These are phyloP conservation scores for Cephalotes varians DNA, from an alignment of 2,888 invertebrate species.

Conservation along the genomic window DNA sequence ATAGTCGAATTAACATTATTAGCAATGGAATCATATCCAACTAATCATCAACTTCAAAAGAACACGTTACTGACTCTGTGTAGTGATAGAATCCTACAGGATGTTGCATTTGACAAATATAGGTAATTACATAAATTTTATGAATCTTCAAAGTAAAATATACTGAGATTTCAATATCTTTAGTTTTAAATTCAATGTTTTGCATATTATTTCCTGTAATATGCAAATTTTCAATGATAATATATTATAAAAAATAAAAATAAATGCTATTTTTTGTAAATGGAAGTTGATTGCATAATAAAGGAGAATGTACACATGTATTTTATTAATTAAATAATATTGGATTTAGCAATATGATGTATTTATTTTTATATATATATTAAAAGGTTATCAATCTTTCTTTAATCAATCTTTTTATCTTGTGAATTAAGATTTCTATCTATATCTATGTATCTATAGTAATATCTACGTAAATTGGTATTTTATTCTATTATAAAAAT, in stretches of 20 bases:
- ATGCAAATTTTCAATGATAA: constrained; percentile 2
- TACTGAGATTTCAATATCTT: constrained; percentile 40
- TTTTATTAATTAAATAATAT: constrained; percentile 8
- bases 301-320: neutral
- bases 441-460: too few relatives aligned
- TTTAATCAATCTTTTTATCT: neutral
- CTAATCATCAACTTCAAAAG: constrained; percentile 90
- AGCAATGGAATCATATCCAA: constrained; percentile 90
- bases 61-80: constrained; percentile 91
- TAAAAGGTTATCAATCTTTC: neutral
- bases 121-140: constrained; percentile 74
- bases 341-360: constrained; percentile 7
- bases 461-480: neutral
- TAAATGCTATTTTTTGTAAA: constrained; percentile 3
- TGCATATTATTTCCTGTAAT: neutral
- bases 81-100: constrained; percentile 92
- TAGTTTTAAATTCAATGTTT: neutral
- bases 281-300: constrained; percentile 7
- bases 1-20: constrained; percentile 89
- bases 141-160: constrained; percentile 10
- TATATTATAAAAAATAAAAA: neutral
- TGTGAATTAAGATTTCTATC: neutral
- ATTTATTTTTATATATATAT: constrained; percentile 4
- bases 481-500: neutral
- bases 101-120: constrained; percentile 89